A percentile compares a stretch with the other conserved stretches of the same genome.
Conservation (phyloP, 2,888 invertebrate genomes). For the Saturnia pavonia region DNA sequence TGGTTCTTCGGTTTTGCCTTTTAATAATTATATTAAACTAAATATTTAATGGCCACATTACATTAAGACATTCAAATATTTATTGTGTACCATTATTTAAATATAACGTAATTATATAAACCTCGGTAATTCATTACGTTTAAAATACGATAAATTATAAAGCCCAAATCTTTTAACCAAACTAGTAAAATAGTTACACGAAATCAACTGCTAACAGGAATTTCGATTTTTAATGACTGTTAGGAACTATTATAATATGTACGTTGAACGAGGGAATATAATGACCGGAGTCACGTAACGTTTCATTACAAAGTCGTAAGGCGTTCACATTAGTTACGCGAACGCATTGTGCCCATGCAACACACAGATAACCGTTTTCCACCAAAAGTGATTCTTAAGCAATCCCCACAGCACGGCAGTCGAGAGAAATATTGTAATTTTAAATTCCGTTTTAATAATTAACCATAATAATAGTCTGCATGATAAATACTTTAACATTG, state of each 20-base stretch:
- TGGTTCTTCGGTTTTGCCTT: too few relatives aligned
- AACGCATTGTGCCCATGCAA: slow-evolving; percentile 36
- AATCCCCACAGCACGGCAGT: neutral
- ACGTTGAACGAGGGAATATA: slow-evolving; percentile 20
- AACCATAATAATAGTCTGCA: neutral
- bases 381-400: slow-evolving; percentile 10
- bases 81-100: neutral
- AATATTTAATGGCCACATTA: too few relatives aligned
- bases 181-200: slow-evolving; percentile 1
- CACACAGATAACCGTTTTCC: slow-evolving; percentile 20
- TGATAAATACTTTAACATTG: neutral
- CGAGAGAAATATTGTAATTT: neutral
- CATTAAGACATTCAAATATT: too few relatives aligned
- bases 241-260: slow-evolving; percentile 19
- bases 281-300: slow-evolving; percentile 53
- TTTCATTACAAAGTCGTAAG: slow-evolving; percentile 52
- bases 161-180: neutral
- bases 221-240: slow-evolving; percentile 20
- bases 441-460: neutral
- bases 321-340: slow-evolving; percentile 53
- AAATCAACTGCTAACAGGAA: slow-evolving; percentile 8
- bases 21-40: too few relatives aligned
- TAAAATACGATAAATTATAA: neutral
- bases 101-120: neutral
- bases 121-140: neutral